These are phyloP conservation scores for Chionoecetes opilio DNA, from an alignment of 1,140 invertebrate species.

Conservation along the genomic window DNA sequence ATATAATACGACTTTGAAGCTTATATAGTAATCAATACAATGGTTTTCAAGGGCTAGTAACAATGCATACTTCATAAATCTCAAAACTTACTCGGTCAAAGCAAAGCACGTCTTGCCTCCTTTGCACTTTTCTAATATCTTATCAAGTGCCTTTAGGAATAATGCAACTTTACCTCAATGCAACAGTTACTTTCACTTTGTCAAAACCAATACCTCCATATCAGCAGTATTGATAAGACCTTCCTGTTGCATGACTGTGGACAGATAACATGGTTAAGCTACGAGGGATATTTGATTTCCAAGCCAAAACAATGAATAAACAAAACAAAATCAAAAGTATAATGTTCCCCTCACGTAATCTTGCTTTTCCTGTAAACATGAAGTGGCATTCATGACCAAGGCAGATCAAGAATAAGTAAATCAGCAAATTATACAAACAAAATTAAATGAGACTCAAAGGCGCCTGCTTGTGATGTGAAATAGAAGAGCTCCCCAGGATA, in stretches of 20 bases:
- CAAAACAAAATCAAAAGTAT: neutral
- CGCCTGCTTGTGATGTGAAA: too few species aligned
- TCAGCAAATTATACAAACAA: too few species aligned
- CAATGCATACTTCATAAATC: too few species aligned
- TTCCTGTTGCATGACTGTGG: neutral
- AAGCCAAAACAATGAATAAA: neutral
- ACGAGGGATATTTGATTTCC: neutral
- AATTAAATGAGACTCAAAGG: too few species aligned
- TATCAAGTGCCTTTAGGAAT: neutral
- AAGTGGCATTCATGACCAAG: too few species aligned
- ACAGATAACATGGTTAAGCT: neutral
- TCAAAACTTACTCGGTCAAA: too few species aligned
- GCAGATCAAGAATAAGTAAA: too few species aligned
- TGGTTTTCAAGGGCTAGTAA: too few species aligned
- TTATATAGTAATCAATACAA: too few species aligned
- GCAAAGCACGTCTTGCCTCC: too few species aligned
- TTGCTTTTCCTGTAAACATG: too few species aligned
- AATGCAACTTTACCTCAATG: slow-evolving; percentile 38
- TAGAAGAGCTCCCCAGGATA: too few species aligned
- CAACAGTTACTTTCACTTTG: neutral
- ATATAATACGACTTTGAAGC: neutral
- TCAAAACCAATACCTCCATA: neutral
- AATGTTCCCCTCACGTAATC: neutral
- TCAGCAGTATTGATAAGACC: neutral
- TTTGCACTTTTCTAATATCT: neutral